Conservation (phyloP, 53 echinoderm and acorn worm species). For the Echinometra lucunter region DNA sequence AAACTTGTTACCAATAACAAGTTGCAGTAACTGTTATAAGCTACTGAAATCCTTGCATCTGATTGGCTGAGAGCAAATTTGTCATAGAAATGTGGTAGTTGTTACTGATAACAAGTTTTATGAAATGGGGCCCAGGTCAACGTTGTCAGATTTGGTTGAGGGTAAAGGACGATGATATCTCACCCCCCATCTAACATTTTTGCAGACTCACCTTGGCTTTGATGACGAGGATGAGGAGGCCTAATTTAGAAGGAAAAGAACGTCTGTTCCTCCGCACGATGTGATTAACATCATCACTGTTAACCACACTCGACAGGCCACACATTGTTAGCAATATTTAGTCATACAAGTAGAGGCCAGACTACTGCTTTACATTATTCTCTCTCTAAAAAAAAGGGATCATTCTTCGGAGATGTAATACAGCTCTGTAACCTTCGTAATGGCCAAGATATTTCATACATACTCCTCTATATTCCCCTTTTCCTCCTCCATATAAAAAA, state of each 20-base stretch:
- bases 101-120: too few species aligned
- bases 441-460: background rate
- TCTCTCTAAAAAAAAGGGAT: background rate
- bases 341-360: constrained; percentile 42
- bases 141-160: constrained; percentile 10
- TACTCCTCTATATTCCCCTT: background rate
- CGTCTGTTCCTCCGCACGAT: constrained; percentile 29
- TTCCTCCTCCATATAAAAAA: background rate
- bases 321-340: constrained; percentile 20
- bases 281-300: constrained; percentile 47
- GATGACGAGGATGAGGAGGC: background rate
- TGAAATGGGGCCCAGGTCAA: too few species aligned
- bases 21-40: too few species aligned
- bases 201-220: constrained; percentile 45
- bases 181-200: constrained; percentile 21
- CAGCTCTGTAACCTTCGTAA: background rate
- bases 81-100: too few species aligned
- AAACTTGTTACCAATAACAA: too few species aligned
- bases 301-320: constrained; percentile 15
- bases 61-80: too few species aligned
- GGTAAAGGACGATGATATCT: constrained; percentile 18
- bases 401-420: background rate
- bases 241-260: constrained; percentile 37
- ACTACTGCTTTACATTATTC: background rate
- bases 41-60: too few species aligned